phyloP scores from a whole-genome alignment of 2,888 invertebrate species.

The Nebria salina region DNA sequence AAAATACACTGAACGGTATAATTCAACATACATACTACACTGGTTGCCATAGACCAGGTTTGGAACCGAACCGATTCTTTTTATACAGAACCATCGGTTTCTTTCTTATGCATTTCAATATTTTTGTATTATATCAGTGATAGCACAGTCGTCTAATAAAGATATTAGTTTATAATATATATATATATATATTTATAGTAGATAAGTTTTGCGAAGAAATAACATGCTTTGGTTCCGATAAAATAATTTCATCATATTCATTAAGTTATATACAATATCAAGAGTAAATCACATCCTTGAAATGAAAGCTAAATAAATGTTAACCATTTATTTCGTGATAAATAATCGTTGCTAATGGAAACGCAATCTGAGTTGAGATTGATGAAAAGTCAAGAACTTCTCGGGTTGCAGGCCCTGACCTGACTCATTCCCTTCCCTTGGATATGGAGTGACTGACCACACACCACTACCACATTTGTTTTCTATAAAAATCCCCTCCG shows the following conservation, averaged over 20 bases:
- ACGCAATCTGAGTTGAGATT: slow-evolving; percentile 34
- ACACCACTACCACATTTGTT: slow-evolving; percentile 56
- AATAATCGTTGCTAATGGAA: slow-evolving; percentile 16
- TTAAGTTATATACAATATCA: not conserved
- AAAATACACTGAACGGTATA: slow-evolving; percentile 20
- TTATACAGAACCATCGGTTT: not conserved
- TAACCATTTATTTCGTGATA: not conserved
- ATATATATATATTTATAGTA: too few relatives aligned
- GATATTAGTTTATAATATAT: too few relatives aligned
- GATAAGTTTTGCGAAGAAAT: too few relatives aligned
- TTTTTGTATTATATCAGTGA: not conserved
- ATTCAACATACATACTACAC: slow-evolving; percentile 5
- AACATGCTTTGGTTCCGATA: too few relatives aligned
- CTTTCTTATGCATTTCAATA: not conserved
- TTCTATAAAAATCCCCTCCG: slow-evolving; percentile 56
- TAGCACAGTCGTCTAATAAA: too few relatives aligned
- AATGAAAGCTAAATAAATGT: not conserved
- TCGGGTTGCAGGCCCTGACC: not conserved
- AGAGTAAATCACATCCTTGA: not conserved
- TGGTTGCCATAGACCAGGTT: not conserved
- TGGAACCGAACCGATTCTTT: not conserved
- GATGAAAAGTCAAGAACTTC: slow-evolving; percentile 35
- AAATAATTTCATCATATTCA: too few relatives aligned
- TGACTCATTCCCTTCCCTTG: not conserved
- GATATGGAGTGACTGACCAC: slow-evolving; percentile 53